Evolutionary conservation across 2,888 invertebrate genomes (phyloP), one percentile per base, ranked within the genome.

Genomic region (Orthosia gracilis): DNA sequence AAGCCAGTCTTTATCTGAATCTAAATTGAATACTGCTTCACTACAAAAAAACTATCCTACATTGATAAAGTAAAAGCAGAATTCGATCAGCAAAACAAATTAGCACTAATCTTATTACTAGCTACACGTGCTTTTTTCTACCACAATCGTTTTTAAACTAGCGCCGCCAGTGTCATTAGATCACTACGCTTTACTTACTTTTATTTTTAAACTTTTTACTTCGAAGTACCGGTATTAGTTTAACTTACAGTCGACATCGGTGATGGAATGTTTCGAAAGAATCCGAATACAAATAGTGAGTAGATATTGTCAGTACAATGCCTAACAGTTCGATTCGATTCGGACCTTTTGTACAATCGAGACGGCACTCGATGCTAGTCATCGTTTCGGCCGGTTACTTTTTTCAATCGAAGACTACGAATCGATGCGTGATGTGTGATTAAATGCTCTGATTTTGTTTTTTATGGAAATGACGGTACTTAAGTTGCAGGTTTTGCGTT

Each of bases 231-330:
- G 83, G 85, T 78, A 85, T 84, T 80, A 84, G 83, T 80, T 77
- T 76, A 80, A 80, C 45, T 61, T 61, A 61, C 83, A 54, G 73
- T 58, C 72, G 45, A 71, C 67, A 72, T 23, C 71, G 59, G 57
- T 72, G 76, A 76, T 84, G 79, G 86, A 84, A 92, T 90, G 89
- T 89, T 89, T 86, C 88, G 88, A 91, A 92, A 92, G 91, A 91
- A 90, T 91, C 87, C 89, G 85, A 92, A 91, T 92, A 93, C 92
- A 92, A 94, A 94, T 93, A 93, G 90, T 89, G 87, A 90, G 87
- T 88, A 86, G 89, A 89, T 91, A 89, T 85, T 77, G 87, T 87
- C 85, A 76, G 79, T 85, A 92, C 92, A 93, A 93, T 92, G 83
- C 89, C 85, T 89, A 91, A 92, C 92, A 91, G 90, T 91, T 92